Evolutionary conservation across 2,113 vertebrate genomes (phyloP).

Genomic region (Sialia sialis): DNA sequence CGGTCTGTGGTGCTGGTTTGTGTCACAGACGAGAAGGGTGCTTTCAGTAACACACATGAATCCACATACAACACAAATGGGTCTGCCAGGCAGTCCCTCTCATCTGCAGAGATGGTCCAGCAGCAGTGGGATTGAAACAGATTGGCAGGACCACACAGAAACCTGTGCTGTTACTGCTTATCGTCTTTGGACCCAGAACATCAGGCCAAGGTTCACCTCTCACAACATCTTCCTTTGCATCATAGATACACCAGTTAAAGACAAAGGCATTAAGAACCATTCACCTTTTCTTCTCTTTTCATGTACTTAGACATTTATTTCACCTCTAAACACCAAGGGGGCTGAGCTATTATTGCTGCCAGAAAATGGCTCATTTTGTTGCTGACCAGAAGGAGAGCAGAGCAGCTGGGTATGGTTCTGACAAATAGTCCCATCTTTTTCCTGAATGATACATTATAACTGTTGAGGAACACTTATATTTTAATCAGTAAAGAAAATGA

Average conservation of each 20-base stretch:
- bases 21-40: neutral
- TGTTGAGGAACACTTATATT: constrained; percentile 64
- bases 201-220: neutral
- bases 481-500: constrained; percentile 74
- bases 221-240: neutral
- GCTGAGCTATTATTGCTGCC: neutral
- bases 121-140: neutral
- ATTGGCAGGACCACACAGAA: neutral
- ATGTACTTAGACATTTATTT: neutral
- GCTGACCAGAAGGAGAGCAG: neutral
- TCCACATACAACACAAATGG: neutral
- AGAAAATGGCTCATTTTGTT: neutral
- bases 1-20: neutral
- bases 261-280: neutral
- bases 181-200: neutral
- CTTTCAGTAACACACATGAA: neutral
- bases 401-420: neutral
- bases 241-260: neutral
- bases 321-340: neutral
- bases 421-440: constrained; percentile 47
- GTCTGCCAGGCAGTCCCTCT: neutral
- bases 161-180: neutral
- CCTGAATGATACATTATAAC: constrained; percentile 61
- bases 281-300: neutral
- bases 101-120: neutral